Percentiles rank a stretch among this genome's conserved stretches.
phyloP scores from a whole-genome alignment of 2,797 vertebrate species.

The Pterois miles region DNA sequence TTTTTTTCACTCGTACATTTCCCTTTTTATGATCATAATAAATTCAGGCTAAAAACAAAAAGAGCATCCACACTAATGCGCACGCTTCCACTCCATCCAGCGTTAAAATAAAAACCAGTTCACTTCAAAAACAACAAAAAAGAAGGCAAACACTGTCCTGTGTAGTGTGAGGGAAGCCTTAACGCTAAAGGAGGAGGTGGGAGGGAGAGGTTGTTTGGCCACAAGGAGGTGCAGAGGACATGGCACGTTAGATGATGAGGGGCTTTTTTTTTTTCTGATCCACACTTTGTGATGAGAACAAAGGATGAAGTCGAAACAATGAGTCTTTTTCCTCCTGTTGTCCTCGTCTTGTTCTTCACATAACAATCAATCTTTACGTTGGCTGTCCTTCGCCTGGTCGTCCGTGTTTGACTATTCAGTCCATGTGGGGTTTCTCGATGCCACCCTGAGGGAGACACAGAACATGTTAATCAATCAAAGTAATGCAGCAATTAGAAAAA shows the following conservation, averaged over 20 bases:
- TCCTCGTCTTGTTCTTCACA: slow-evolving; percentile 30
- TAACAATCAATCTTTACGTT: slow-evolving; percentile 36
- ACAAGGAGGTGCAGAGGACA: slow-evolving; percentile 68
- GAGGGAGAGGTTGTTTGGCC: slow-evolving; percentile 65
- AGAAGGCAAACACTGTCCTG: slow-evolving; percentile 47
- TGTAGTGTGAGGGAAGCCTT: slow-evolving; percentile 37
- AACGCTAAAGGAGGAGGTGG: slow-evolving; percentile 45
- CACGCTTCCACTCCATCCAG: slow-evolving; percentile 32
- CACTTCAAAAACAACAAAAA: slow-evolving; percentile 43
- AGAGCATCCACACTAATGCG: slow-evolving; percentile 43
- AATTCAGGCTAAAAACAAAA: slow-evolving; percentile 45
- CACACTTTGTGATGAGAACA: slow-evolving; percentile 52
- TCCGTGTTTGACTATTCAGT: slow-evolving; percentile 76
- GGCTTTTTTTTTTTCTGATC: slow-evolving; percentile 46
- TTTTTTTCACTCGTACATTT: slow-evolving; percentile 59
- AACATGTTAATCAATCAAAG: slow-evolving; percentile 13
- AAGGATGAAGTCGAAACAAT: slow-evolving; percentile 54
- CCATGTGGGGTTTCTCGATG: slow-evolving; percentile 92
- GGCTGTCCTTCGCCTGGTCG: slow-evolving; percentile 29
- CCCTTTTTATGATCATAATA: slow-evolving; percentile 78
- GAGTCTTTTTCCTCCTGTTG: slow-evolving; percentile 54
- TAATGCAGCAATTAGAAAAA: neutral
- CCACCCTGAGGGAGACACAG: slow-evolving; percentile 82
- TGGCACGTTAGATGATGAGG: slow-evolving; percentile 70
- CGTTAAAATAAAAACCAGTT: slow-evolving; percentile 43